Percentiles rank a stretch among this genome's conserved stretches.
phyloP scores from a whole-genome alignment of 2,797 vertebrate species.

The Schizopygopsis pylzovi region DNA sequence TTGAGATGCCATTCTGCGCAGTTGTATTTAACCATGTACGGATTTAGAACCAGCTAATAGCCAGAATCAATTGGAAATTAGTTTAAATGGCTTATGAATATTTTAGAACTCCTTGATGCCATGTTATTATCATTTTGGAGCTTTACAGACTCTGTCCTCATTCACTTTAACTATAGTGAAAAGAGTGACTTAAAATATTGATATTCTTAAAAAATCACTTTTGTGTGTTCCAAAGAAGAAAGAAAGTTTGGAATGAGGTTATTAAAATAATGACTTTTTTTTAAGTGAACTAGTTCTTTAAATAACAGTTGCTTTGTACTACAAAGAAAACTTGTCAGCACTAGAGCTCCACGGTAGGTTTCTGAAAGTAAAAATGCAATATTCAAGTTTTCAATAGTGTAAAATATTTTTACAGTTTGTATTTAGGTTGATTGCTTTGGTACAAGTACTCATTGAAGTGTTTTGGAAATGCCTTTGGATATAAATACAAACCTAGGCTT shows the following conservation, averaged over 20 bases:
- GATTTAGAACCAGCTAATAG: not conserved
- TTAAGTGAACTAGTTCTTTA: not conserved
- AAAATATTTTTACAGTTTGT: not conserved
- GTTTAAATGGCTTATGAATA: not conserved
- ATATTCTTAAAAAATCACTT: not conserved
- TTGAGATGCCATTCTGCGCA: not conserved
- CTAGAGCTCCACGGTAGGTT: not conserved
- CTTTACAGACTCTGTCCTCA: not conserved
- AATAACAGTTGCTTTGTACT: not conserved
- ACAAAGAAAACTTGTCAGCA: not conserved
- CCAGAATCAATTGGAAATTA: not conserved
- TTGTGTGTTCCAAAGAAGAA: not conserved
- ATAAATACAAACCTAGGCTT: not conserved
- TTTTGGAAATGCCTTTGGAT: not conserved
- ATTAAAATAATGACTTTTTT: slow-evolving; percentile 14
- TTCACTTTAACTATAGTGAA: not conserved
- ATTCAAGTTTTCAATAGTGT: not conserved
- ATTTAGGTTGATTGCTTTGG: not conserved
- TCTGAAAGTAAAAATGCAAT: not conserved
- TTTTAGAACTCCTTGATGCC: not conserved
- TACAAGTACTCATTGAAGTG: not conserved
- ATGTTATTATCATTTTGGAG: not conserved
- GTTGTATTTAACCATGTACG: not conserved
- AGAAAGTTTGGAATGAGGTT: not conserved
- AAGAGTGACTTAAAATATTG: not conserved